These are phyloP conservation scores for Coremacera marginata DNA, from an alignment of 2,888 invertebrate genomes.

Conservation along the genomic window DNA sequence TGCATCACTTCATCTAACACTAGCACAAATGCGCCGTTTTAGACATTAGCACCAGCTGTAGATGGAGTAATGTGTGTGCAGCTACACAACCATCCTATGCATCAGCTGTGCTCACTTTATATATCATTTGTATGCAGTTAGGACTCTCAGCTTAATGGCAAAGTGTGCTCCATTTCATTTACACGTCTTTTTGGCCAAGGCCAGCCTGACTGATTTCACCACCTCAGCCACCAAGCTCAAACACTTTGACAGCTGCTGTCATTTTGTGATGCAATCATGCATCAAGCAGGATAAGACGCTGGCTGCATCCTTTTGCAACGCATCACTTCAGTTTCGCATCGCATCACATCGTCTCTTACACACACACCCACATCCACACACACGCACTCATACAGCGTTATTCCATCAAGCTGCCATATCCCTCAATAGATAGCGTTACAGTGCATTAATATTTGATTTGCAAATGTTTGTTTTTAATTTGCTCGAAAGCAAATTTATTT, in stretches of 20 bases:
- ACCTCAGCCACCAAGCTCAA: neutral
- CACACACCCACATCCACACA: neutral
- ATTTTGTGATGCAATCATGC: slow-evolving; percentile 24
- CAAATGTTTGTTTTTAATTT: slow-evolving; percentile 49
- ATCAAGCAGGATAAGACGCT: slow-evolving; percentile 17
- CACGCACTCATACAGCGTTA: neutral
- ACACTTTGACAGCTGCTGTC: neutral
- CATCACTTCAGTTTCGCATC: neutral
- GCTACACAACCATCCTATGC: neutral
- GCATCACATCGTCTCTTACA: neutral
- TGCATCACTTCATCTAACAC: no score
- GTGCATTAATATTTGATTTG: slow-evolving; percentile 62
- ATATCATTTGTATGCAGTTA: slow-evolving; percentile 43
- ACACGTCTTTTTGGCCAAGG: neutral
- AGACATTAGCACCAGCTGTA: neutral
- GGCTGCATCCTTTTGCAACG: neutral
- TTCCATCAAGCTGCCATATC: neutral
- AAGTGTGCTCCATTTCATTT: slow-evolving; percentile 23
- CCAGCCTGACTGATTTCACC: neutral
- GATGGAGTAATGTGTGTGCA: neutral
- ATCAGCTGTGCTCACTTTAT: neutral
- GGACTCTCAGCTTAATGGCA: slow-evolving; percentile 39
- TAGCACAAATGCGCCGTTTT: no score
- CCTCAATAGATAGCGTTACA: slow-evolving; percentile 48
- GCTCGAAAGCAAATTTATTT: slow-evolving; percentile 45